These are phyloP conservation scores for Alfaro cultratus DNA, from an alignment of 2,797 vertebrate genomes.

Conservation along the genomic window DNA sequence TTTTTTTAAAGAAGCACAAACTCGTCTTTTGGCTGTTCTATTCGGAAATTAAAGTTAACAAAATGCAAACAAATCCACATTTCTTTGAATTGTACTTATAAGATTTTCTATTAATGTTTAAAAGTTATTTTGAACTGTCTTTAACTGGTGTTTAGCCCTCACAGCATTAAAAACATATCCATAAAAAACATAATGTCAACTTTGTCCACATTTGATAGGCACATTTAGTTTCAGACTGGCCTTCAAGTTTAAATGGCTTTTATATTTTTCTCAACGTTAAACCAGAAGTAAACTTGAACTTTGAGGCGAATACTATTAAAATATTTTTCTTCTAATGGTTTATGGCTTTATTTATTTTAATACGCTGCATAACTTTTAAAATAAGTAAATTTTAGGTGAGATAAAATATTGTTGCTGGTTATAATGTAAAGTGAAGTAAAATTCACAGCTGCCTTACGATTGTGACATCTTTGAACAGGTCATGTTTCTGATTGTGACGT, in stretches of 20 bases:
- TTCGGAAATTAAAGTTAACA: background rate
- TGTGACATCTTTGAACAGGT: constrained; percentile 7
- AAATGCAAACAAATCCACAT: background rate
- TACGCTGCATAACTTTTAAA: background rate
- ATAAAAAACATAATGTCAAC: background rate
- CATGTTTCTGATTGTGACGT: constrained; percentile 17
- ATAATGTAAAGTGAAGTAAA: background rate
- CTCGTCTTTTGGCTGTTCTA: background rate
- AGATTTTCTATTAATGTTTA: background rate
- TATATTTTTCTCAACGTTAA: constrained; percentile 31
- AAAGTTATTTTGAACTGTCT: background rate
- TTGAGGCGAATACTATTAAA: background rate
- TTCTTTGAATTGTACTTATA: background rate
- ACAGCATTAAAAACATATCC: background rate
- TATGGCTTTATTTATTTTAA: background rate
- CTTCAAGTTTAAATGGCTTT: constrained; percentile 58
- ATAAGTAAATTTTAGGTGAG: background rate
- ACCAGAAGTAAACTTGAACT: constrained; percentile 32
- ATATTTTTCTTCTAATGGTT: background rate
- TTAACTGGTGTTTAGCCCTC: background rate
- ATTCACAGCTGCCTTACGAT: background rate
- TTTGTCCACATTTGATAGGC: constrained; percentile 48
- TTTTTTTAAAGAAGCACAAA: background rate
- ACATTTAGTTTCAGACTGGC: constrained; percentile 63
- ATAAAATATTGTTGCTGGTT: background rate